Base-by-base conservation (phyloP, 2,888 invertebrate species). In the Agrochola circellaris region DNA sequence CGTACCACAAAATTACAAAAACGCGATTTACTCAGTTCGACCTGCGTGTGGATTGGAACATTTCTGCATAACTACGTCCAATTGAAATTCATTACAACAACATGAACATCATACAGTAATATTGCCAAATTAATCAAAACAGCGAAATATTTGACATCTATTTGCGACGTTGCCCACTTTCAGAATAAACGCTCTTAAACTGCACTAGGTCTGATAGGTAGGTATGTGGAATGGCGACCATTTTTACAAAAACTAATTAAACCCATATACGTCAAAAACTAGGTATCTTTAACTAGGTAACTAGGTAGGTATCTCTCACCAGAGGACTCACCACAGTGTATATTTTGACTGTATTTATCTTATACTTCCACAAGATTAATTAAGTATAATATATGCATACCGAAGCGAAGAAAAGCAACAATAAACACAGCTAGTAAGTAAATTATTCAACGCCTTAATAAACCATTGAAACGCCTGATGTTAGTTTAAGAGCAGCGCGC, bases 381-480 rank as follows among this genome's bases (percentile, higher is more conserved):
- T n/a, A 8, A 17, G 8, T n/a, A 42, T 30, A 2, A 30, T 30
- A 34, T 30, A 62, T 6, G 48, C 15, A 54, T 26, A 45, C n/a
- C 1, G 0, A 11, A 62, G 13, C 13, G 7, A 9, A 42, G 2
- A 54, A 30, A 30, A 42, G 15, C n/a, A n/a, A 38, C 11, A 76
- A 58, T 58, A 17, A 76, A 23, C 20, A 45, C 34, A 26, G 5
- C 45, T 13, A 42, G 23, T 26, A 15, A n/a, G 17, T 68, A 54
- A 65, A 45, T 54, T 51, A 67, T 38, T 71, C 17, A 15, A 56
- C 8, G 1, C n/a, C 5, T 62, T 30, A 68, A 48, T 71, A 8
- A 71, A 79, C 23, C 9, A 9, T 23, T 48, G 51, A 61, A 51
- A 42, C 69, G 82, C 82, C 82, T 83, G 45, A 70, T 34, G 23